These are phyloP conservation scores for Pocillopora grandis DNA, from an alignment of 92 coral and sea anemone genomes.

Conservation along the genomic window DNA sequence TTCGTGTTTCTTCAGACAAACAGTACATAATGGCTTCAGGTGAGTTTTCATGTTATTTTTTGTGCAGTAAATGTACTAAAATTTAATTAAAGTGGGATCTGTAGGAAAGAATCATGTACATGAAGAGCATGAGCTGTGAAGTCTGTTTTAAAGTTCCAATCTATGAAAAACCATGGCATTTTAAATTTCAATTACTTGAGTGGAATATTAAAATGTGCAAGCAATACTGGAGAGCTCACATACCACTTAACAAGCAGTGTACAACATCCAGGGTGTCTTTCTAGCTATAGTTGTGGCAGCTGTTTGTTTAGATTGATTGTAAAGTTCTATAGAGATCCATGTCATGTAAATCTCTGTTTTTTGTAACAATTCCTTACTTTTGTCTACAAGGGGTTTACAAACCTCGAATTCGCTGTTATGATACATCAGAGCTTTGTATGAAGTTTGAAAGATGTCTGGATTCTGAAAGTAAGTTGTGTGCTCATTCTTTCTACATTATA, in stretches of 20 bases:
- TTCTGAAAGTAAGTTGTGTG: conserved; percentile 76
- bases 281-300: background rate
- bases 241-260: background rate
- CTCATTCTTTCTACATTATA: background rate
- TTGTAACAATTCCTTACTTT: background rate
- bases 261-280: background rate
- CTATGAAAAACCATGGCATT: too few species aligned
- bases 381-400: conserved; percentile 80
- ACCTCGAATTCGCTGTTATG: conserved; percentile 93
- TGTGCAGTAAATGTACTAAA: too few species aligned
- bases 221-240: too few species aligned
- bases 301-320: too few species aligned
- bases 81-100: too few species aligned
- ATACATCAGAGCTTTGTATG: conserved; percentile 92
- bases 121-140: too few species aligned
- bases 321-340: too few species aligned
- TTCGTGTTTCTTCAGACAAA: conserved; percentile 82
- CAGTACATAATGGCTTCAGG: conserved; percentile 90
- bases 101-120: too few species aligned
- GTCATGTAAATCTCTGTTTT: background rate
- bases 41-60: background rate
- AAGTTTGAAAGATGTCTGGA: conserved; percentile 98
- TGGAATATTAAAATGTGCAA: too few species aligned
- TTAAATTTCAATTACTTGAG: too few species aligned
- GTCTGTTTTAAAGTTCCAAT: background rate